Percentiles rank a stretch among this genome's conserved stretches.
Evolutionary conservation across 2,888 invertebrate species (phyloP).

Genomic region (Nebria salina): DNA sequence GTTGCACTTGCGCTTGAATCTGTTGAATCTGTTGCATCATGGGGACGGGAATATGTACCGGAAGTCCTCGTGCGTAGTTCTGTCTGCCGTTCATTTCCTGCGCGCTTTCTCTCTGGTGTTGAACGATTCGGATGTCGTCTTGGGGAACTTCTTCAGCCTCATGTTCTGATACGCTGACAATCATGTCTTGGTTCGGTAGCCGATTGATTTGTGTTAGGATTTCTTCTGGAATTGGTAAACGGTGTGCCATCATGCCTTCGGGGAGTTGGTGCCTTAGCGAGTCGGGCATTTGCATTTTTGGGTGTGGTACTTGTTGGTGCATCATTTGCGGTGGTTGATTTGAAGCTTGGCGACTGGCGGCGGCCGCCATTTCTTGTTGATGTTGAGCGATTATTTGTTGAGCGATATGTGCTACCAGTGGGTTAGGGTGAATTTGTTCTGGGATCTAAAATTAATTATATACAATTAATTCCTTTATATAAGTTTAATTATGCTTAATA

Average conservation of each 20-base stretch:
- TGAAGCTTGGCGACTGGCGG: conserved; percentile 42
- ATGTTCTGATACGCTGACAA: conserved; percentile 38
- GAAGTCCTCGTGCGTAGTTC: conserved; percentile 59
- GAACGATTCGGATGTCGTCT: conserved; percentile 54
- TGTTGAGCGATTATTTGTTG: conserved; percentile 61
- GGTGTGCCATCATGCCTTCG: conserved; percentile 56
- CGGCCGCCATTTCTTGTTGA: conserved; percentile 50
- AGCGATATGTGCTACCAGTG: conserved; percentile 61
- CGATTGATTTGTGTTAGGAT: conserved; percentile 61
- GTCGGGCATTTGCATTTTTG: not conserved
- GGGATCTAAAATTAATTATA: conserved; percentile 47
- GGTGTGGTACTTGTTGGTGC: conserved; percentile 24
- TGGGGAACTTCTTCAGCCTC: conserved; percentile 48
- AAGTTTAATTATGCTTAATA: not conserved
- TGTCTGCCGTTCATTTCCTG: conserved; percentile 61
- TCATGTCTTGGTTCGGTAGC: conserved; percentile 51
- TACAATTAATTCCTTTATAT: not conserved
- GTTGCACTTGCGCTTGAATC: conserved; percentile 52
- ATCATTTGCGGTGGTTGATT: conserved; percentile 54
- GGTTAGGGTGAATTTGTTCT: conserved; percentile 61
- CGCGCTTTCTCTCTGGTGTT: conserved; percentile 58
- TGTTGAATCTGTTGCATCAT: conserved; percentile 65
- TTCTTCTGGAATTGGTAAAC: conserved; percentile 64
- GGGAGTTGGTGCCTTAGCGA: conserved; percentile 40
- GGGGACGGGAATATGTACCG: conserved; percentile 60